A percentile compares a stretch with the other conserved stretches of the same genome.
These are phyloP conservation scores for Drosophila novamexicana DNA, from an alignment of 1,140 invertebrate species.

Conservation along the genomic window DNA sequence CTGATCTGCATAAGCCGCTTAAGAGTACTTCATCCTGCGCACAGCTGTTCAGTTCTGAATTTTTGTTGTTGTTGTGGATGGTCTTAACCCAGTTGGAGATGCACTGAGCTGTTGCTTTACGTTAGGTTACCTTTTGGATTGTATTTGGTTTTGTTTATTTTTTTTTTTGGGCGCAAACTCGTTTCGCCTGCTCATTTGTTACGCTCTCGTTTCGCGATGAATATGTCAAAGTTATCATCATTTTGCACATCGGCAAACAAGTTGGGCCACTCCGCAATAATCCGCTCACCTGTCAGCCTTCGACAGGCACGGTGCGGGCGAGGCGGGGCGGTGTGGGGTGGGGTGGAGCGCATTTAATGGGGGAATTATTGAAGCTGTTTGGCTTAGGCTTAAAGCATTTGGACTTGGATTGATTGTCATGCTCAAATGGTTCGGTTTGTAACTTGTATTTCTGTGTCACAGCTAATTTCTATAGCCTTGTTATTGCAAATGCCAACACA, in stretches of 20 bases:
- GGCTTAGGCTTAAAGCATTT: slow-evolving; percentile 29
- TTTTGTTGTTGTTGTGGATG: neutral
- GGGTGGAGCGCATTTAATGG: neutral
- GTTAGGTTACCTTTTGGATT: slow-evolving; percentile 26
- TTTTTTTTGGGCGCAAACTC: slow-evolving; percentile 36
- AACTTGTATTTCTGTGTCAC: slow-evolving; percentile 33
- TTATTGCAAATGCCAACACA: slow-evolving; percentile 46
- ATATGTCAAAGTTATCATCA: slow-evolving; percentile 53
- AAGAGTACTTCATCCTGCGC: neutral
- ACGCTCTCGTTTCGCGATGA: slow-evolving; percentile 31
- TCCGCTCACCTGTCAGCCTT: slow-evolving; percentile 48
- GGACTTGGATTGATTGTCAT: slow-evolving; percentile 41
- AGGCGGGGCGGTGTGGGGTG: neutral
- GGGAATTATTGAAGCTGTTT: slow-evolving; percentile 11
- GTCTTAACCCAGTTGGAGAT: slow-evolving; percentile 40
- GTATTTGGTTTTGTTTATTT: neutral
- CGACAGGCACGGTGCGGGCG: neutral
- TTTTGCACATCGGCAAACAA: slow-evolving; percentile 46
- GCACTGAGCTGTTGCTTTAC: slow-evolving; percentile 14
- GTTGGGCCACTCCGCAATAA: slow-evolving; percentile 34
- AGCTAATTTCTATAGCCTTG: slow-evolving; percentile 57
- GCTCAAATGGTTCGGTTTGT: slow-evolving; percentile 32
- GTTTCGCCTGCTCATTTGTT: slow-evolving; percentile 30
- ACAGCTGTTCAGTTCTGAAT: neutral
- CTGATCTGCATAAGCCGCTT: slow-evolving; percentile 7